Percentiles rank a stretch among this genome's conserved stretches.
Conservation (phyloP, 2,888 invertebrate species). For the Schizaphis graminum region DNA sequence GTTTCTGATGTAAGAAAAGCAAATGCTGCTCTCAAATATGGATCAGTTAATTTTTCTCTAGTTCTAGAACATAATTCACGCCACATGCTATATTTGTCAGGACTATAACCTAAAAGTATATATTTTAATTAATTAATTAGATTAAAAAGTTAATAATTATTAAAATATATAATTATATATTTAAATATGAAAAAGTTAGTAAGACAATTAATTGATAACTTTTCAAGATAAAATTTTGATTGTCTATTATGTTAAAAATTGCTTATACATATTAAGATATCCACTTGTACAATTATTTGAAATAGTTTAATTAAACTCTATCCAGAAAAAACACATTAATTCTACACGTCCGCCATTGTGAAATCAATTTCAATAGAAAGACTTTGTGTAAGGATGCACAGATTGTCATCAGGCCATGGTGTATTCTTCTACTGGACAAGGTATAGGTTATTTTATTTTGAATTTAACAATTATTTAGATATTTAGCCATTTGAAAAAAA, state of each 20-base stretch:
- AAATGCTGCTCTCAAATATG: constrained; percentile 92
- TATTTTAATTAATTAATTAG: neutral
- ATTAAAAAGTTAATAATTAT: neutral
- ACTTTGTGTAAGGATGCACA: too few relatives aligned
- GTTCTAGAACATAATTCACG: constrained; percentile 81
- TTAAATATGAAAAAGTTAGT: neutral
- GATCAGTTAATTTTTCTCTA: constrained; percentile 85
- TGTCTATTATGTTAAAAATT: neutral
- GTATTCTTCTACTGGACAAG: too few relatives aligned
- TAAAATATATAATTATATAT: neutral
- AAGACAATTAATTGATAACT: neutral
- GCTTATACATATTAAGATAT: neutral
- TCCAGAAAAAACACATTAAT: too few relatives aligned
- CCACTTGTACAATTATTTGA: neutral
- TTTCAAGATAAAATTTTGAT: neutral
- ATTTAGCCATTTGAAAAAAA: neutral
- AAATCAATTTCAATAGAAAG: too few relatives aligned
- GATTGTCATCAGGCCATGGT: too few relatives aligned
- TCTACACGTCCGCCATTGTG: too few relatives aligned
- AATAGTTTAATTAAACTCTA: neutral
- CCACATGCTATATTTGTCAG: constrained; percentile 86
- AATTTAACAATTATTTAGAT: too few relatives aligned
- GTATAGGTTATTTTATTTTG: too few relatives aligned
- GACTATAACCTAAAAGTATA: constrained; percentile 78
- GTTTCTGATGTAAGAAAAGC: constrained; percentile 88